phyloP scores from a whole-genome alignment of 1,140 invertebrate species.

The Drosophila trapezifrons region DNA sequence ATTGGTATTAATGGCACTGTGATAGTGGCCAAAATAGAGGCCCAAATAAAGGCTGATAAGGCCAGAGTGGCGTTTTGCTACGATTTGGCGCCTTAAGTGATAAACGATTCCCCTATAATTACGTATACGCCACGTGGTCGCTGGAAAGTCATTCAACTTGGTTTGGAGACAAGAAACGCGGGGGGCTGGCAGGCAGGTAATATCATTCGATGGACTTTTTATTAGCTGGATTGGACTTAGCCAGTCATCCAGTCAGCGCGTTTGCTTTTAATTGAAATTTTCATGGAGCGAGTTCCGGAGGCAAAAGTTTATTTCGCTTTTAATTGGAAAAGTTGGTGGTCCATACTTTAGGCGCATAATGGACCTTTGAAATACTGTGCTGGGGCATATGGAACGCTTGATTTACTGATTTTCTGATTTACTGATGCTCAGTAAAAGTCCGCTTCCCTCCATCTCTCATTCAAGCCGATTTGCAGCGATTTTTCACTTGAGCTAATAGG shows the following conservation, averaged over 20 bases:
- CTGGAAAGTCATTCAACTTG: conserved; percentile 35
- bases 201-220: conserved; percentile 38
- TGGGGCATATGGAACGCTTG: conserved; percentile 20
- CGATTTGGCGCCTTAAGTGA: conserved; percentile 37
- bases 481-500: conserved; percentile 75
- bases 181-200: not conserved
- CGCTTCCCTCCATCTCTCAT: not conserved
- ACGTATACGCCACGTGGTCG: conserved; percentile 61
- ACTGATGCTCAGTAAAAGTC: conserved; percentile 29
- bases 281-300: conserved; percentile 20
- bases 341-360: conserved; percentile 22
- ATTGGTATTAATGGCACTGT: conserved; percentile 45
- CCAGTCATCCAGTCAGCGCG: conserved; percentile 8
- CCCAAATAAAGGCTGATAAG: conserved; percentile 47
- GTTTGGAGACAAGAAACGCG: conserved; percentile 13
- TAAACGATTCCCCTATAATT: conserved; percentile 29
- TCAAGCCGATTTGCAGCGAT: conserved; percentile 45
- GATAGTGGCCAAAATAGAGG: conserved; percentile 21
- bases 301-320: conserved; percentile 39
- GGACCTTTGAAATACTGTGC: conserved; percentile 19
- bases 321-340: conserved; percentile 45
- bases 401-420: conserved; percentile 28
- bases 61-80: conserved; percentile 21
- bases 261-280: conserved; percentile 59
- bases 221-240: conserved; percentile 24